A percentile compares a stretch with the other conserved stretches of the same genome.
Evolutionary conservation across 2,113 vertebrate species (phyloP).

Genomic region (Myanophis thanlyinensis): DNA sequence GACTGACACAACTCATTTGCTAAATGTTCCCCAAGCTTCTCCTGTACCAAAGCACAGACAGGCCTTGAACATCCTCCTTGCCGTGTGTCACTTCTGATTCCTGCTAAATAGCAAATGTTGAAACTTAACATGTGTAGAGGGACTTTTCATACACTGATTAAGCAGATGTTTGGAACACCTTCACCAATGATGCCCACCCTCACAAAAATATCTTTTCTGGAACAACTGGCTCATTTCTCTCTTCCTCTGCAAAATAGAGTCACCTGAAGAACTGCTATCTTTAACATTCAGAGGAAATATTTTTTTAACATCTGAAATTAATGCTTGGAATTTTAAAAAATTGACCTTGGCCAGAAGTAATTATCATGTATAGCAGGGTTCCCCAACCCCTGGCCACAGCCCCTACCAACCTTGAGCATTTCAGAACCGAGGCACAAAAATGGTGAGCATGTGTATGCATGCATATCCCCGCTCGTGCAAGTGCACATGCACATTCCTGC

Average conservation of each 20-base stretch:
- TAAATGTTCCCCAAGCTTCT: slow-evolving; percentile 45
- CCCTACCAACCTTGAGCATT: background rate
- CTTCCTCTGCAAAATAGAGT: background rate
- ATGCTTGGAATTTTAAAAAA: slow-evolving; percentile 1
- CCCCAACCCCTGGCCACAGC: background rate
- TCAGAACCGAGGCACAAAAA: background rate
- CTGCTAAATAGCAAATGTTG: slow-evolving; percentile 53
- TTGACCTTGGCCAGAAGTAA: background rate
- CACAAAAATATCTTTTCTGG: background rate
- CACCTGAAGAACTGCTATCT: background rate
- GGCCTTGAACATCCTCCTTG: slow-evolving; percentile 47
- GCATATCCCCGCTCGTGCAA: background rate
- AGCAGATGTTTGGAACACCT: slow-evolving; percentile 30
- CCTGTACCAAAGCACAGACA: slow-evolving; percentile 35
- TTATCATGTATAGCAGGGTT: background rate
- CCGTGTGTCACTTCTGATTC: slow-evolving; percentile 49
- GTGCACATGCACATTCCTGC: background rate
- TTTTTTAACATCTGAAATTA: background rate
- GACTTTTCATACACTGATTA: slow-evolving; percentile 17
- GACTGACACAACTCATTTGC: slow-evolving; percentile 47
- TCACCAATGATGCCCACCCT: background rate
- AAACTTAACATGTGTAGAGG: slow-evolving; percentile 42
- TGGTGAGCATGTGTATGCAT: background rate
- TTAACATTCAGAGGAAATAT: background rate
- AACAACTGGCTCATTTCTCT: slow-evolving; percentile 26